Evolutionary conservation across 1,140 invertebrate species (phyloP), one percentile per base, ranked within the genome.

Genomic region (Aphelenchoides avenae): DNA sequence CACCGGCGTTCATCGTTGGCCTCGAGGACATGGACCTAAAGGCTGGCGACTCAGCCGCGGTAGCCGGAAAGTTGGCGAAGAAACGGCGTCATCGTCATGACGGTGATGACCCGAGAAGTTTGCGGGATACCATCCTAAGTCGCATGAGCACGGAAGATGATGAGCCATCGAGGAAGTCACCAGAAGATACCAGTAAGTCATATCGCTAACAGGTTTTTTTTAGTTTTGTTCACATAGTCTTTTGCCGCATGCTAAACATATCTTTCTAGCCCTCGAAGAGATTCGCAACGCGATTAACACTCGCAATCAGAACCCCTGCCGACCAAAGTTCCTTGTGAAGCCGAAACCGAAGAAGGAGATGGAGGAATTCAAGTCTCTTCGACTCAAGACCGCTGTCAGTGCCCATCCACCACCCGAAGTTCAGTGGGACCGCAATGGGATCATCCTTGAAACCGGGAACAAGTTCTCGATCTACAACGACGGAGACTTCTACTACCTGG

Each of bases 391-490:
- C 3, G 73, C 73, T 31, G 55, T 75, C 40, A 66, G 60, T 48
- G 73, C 61, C 3, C 71, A 77, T 50, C 73, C 73, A 27, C 42
- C 48, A 30, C 41, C 71, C 3, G 50, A 60, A 42, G 71, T 75
- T 33, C 50, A 50, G 31, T 75, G 72, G 60, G 71, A 75, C 51
- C 68, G 60, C 44, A 68, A 75, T 52, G 74, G 73, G 18, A 60
- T 75, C 31, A 63, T 77, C 40, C 50, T 75, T 18, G 73, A 76
- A 57, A 77, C 71, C 33, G 73, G 73, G 39, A 75, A 73, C 59
- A 75, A 75, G 46, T 75, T 66, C 52, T 72, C 68, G 7, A 76
- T 75, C 33, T 76, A 70, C 46, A 72, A 76, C 22, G 74, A 75
- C 30, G 73, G 73, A 29, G 74, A 75, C 43, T 74, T 75, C 42